Conservation (phyloP, 2,113 vertebrate species). For the Sterrhoptilus dennistouni region DNA sequence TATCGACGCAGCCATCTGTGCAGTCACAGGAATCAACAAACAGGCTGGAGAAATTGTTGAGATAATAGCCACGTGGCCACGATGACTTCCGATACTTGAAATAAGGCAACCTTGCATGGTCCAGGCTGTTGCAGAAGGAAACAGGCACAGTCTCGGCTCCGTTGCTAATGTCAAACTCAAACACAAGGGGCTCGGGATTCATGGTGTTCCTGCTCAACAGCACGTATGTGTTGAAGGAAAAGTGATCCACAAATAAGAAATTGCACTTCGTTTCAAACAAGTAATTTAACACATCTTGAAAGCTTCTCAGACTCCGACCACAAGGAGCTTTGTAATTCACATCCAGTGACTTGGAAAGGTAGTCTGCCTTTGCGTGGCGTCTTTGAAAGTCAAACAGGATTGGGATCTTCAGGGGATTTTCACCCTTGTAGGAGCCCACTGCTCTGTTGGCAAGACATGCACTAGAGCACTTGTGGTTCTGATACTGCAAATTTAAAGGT, state of each 20-base stretch:
- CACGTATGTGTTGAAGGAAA: conserved; percentile 86
- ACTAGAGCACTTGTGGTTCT: conserved; percentile 75
- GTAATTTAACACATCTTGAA: conserved; percentile 82
- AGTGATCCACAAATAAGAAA: conserved; percentile 85
- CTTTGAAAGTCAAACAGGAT: conserved; percentile 85
- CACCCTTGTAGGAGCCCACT: conserved; percentile 66
- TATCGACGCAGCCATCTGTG: conserved; percentile 82
- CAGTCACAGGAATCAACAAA: conserved; percentile 88
- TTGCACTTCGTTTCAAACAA: conserved; percentile 81
- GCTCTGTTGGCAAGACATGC: conserved; percentile 74
- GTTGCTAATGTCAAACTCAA: conserved; percentile 84
- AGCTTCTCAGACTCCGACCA: conserved; percentile 81
- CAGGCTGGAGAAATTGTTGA: conserved; percentile 75
- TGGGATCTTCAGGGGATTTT: conserved; percentile 88
- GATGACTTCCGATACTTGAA: conserved; percentile 90
- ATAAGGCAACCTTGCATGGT: conserved; percentile 66
- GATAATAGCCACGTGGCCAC: conserved; percentile 87
- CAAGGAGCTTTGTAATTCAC: conserved; percentile 90
- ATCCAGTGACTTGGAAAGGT: conserved; percentile 56
- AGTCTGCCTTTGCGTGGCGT: conserved; percentile 71
- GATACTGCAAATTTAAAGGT: conserved; percentile 22
- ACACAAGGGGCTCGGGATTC: conserved; percentile 58
- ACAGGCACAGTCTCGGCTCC: conserved; percentile 83
- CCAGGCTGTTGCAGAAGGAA: conserved; percentile 80
- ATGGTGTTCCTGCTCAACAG: conserved; percentile 69